Evolutionary conservation across 2,797 vertebrate species (phyloP).

Genomic region (Ceryle rudis): DNA sequence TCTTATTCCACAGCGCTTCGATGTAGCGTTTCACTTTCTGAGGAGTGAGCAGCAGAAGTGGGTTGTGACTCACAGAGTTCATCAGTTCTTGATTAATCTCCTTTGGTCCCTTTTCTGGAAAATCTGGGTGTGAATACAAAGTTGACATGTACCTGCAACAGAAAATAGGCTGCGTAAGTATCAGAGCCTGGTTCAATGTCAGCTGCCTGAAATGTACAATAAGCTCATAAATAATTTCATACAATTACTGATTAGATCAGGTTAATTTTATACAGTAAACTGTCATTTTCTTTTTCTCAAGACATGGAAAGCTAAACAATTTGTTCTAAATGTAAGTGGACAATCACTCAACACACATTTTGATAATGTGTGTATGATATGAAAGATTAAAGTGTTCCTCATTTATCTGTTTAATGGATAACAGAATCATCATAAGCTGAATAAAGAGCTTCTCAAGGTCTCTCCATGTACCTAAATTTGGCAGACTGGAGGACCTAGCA

Average conservation of each 20-base stretch:
- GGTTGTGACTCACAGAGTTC: slow-evolving; percentile 91
- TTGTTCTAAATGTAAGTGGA: not conserved
- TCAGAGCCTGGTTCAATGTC: not conserved
- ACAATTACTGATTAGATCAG: not conserved
- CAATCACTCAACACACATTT: not conserved
- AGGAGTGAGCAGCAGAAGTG: slow-evolving; percentile 91
- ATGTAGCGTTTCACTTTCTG: slow-evolving; percentile 94
- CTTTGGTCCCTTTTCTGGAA: slow-evolving; percentile 89
- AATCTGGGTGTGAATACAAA: slow-evolving; percentile 93
- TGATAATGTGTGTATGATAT: not conserved
- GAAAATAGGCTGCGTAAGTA: not conserved
- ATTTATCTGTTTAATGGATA: not conserved
- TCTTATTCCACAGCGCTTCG: slow-evolving; percentile 95
- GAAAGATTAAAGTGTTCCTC: not conserved
- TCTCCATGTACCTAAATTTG: not conserved
- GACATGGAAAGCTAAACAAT: not conserved
- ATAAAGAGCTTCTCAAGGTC: not conserved
- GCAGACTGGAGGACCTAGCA: not conserved
- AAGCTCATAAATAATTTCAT: not conserved
- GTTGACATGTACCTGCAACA: slow-evolving; percentile 93
- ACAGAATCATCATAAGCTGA: not conserved
- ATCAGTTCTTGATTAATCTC: slow-evolving; percentile 95
- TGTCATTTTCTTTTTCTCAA: not conserved
- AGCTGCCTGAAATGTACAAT: not conserved
- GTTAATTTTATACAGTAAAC: not conserved